Percentiles rank a stretch among this genome's conserved stretches.
These are phyloP conservation scores for Stenodera caucasica DNA, from an alignment of 2,888 invertebrate species.

Conservation along the genomic window DNA sequence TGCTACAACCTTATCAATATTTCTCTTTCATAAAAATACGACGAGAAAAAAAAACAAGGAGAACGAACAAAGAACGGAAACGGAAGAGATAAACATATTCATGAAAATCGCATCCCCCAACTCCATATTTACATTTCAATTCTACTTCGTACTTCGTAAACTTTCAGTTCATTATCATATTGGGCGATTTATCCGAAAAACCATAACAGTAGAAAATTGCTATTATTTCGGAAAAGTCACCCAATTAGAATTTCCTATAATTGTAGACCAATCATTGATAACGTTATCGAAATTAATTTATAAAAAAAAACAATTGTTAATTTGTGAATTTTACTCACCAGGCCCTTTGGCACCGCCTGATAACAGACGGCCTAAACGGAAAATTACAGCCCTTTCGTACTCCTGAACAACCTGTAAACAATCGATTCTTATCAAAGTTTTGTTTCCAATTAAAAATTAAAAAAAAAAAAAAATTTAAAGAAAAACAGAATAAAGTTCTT, in stretches of 20 bases:
- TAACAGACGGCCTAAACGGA: conserved; percentile 83
- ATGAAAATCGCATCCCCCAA: neutral
- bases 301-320: no score
- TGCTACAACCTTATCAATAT: no score
- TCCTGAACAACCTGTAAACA: conserved; percentile 85
- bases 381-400: conserved; percentile 94
- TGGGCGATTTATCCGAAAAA: no score
- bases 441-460: no score
- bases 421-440: no score
- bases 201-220: no score
- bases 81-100: neutral
- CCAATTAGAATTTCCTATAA: no score
- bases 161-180: neutral
- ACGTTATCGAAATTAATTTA: no score
- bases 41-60: neutral
- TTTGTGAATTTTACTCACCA: conserved; percentile 60
- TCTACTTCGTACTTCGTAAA: neutral
- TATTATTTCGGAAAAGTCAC: no score
- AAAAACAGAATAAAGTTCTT: no score
- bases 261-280: no score
- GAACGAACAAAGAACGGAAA: neutral
- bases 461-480: no score
- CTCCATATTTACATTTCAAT: neutral
- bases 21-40: neutral
- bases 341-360: conserved; percentile 93